These are phyloP conservation scores for Odontamblyopus lacepedii DNA, from an alignment of 2,797 vertebrate genomes.

Conservation along the genomic window DNA sequence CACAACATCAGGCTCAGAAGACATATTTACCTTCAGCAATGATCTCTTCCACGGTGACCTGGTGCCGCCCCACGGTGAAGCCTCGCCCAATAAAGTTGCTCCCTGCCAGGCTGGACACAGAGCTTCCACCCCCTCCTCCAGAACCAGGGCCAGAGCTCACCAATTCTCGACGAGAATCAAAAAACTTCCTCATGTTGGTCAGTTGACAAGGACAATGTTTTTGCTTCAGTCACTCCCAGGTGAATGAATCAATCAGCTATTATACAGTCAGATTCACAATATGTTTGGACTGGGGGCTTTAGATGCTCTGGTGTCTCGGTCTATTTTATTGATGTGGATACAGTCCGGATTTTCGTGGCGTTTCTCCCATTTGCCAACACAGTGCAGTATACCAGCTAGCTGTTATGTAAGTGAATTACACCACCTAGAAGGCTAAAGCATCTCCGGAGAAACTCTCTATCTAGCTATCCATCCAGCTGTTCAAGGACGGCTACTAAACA, in stretches of 20 bases:
- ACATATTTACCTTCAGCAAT: constrained; percentile 89
- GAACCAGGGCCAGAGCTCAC: constrained; percentile 92
- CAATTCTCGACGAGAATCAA: constrained; percentile 95
- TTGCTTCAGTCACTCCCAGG: constrained; percentile 9
- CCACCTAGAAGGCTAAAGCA: constrained; percentile 66
- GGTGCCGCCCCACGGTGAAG: constrained; percentile 90
- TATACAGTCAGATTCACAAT: constrained; percentile 24
- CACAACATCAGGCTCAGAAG: constrained; percentile 19
- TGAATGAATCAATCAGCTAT: constrained; percentile 18
- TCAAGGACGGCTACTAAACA: constrained; percentile 44
- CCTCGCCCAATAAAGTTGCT: constrained; percentile 92
- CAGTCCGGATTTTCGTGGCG: constrained; percentile 43
- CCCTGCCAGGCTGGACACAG: constrained; percentile 83
- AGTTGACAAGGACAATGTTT: constrained; percentile 25
- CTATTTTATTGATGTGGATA: constrained; percentile 45
- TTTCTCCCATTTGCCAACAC: constrained; percentile 60
- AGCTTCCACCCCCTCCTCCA: constrained; percentile 81
- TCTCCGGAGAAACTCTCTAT: constrained; percentile 57
- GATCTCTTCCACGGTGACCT: constrained; percentile 97
- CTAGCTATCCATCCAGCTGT: constrained; percentile 63
- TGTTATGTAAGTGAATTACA: constrained; percentile 72
- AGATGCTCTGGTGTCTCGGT: constrained; percentile 33
- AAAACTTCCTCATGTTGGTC: constrained; percentile 96
- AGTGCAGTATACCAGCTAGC: constrained; percentile 49
- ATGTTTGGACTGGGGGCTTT: constrained; percentile 33